These are phyloP conservation scores for Bombyx huttoni DNA, from an alignment of 2,888 invertebrate genomes.

Conservation along the genomic window DNA sequence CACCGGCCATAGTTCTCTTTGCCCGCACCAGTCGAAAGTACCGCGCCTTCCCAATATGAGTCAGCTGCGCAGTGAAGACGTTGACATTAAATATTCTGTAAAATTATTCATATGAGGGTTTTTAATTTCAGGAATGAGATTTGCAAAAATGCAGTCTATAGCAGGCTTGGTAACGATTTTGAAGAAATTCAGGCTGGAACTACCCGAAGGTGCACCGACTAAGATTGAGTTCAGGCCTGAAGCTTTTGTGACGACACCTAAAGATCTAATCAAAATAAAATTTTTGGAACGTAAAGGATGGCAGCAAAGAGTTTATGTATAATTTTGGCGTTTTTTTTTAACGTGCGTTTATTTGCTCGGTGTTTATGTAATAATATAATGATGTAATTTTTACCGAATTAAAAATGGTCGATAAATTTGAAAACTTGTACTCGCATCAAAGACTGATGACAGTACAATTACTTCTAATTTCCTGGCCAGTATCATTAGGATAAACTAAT, in stretches of 20 bases:
- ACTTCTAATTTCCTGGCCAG: no score
- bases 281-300: slow-evolving; percentile 8
- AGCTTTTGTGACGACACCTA: slow-evolving; percentile 11
- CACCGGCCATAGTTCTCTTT: no score
- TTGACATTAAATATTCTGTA: background rate
- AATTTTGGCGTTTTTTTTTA: background rate
- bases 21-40: no score
- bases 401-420: no score
- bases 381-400: no score
- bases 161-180: slow-evolving; percentile 20
- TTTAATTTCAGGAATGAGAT: slow-evolving; percentile 18
- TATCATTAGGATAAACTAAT: no score
- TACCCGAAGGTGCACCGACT: slow-evolving; percentile 13
- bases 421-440: no score
- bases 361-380: background rate
- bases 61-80: no score
- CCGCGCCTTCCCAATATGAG: no score
- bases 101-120: background rate
- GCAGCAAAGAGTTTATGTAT: slow-evolving; percentile 4
- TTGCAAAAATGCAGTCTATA: slow-evolving; percentile 23
- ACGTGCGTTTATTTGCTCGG: background rate
- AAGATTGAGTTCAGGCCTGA: slow-evolving; percentile 5
- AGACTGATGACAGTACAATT: no score
- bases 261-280: slow-evolving; percentile 3
- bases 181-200: slow-evolving; percentile 16